Base-by-base conservation (phyloP, 2,797 vertebrate genomes). In the Phataginus tricuspis region DNA sequence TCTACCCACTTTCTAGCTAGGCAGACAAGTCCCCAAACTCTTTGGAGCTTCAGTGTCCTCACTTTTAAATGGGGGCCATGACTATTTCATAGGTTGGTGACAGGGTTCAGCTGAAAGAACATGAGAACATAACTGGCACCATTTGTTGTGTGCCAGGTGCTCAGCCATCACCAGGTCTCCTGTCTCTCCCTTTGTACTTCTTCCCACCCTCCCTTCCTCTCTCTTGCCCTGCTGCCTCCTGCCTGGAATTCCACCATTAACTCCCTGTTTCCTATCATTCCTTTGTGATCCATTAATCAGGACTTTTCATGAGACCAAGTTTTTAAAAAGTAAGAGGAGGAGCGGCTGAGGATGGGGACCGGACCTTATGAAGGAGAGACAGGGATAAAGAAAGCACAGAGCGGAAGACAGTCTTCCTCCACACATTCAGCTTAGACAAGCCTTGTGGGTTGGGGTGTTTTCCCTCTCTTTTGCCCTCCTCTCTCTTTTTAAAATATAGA, bases 381-480 rank as follows among this genome's bases (percentile, higher is more conserved):
- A 6, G 21, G 9, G 42, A 8, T 3, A 29, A 18, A 29, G 78
- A 61, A 49, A 82, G 15, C 63, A 45, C 29, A n/a, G 31, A 72
- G 8, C 11, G 18, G 39, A 61, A 66, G 51, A 9, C 27, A 14
- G 23, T 79, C 31, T 51, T 25, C 10, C 61, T 92, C 34, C 49
- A 15, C 61, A 39, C 2, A n/a, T 4, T 68, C 19, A 2, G 29
- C 7, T 5, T n/a, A 34, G 45, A 5, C 29, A 18, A 11, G 34
- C 4, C 49, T 42, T 71, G 13, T 5, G 12, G 19, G 7, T 18
- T 12, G 2, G 11, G 18, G 23, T 14, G 2, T 1, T 18, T n/a
- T 49, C 51, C 29, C 63, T 63, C 63, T 63, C 45, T 4, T 5
- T 12, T 3, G 0, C 8, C 19, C 19, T 5, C 6, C 25, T 14